These are phyloP conservation scores for Brachionus koreanus DNA, from an alignment of 1,140 invertebrate genomes.

Conservation along the genomic window DNA sequence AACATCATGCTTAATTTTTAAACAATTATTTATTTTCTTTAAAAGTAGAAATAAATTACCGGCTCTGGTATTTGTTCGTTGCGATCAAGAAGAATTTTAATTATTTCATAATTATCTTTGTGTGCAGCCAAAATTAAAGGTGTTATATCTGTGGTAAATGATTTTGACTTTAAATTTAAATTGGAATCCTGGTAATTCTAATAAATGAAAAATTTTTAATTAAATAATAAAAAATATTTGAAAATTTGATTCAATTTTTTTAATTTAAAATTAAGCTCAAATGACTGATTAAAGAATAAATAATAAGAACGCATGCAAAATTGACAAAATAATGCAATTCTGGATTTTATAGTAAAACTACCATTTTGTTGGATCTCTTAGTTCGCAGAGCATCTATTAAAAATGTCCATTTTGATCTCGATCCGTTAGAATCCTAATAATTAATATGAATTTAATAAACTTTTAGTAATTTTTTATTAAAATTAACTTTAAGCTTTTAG, in stretches of 20 bases:
- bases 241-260: not conserved
- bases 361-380: slow-evolving; percentile 36
- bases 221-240: not conserved
- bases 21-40: not conserved
- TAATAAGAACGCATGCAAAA: not conserved
- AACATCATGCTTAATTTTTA: slow-evolving; percentile 52
- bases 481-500: not conserved
- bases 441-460: not conserved
- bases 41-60: not conserved
- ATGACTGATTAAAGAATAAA: not conserved
- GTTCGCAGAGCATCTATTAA: slow-evolving; percentile 26
- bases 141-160: slow-evolving; percentile 91
- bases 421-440: not conserved
- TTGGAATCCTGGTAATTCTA: slow-evolving; percentile 19
- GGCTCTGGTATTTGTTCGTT: slow-evolving; percentile 57
- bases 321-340: not conserved
- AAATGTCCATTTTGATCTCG: slow-evolving; percentile 44
- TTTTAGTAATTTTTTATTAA: not conserved
- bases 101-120: slow-evolving; percentile 95
- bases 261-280: not conserved
- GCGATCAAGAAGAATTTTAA: slow-evolving; percentile 89
- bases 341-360: slow-evolving; percentile 1
- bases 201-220: not conserved
- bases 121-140: slow-evolving; percentile 91
- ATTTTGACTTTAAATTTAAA: slow-evolving; percentile 45